phyloP scores from a whole-genome alignment of 2,113 vertebrate species.

The Benitochromis conjunctus region DNA sequence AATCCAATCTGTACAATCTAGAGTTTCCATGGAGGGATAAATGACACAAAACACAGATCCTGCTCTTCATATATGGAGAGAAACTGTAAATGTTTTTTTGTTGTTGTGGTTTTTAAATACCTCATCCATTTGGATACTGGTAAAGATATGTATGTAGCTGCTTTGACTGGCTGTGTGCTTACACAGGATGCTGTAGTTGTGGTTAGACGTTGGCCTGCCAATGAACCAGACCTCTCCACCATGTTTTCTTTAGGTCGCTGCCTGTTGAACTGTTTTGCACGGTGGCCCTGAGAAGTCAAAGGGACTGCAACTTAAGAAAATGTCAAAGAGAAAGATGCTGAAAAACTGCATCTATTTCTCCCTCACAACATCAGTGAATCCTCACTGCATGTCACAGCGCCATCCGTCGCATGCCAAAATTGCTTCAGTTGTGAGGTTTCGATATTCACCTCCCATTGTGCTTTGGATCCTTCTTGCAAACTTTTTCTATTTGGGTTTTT shows the following conservation, averaged over 20 bases:
- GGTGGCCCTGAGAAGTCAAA: background rate
- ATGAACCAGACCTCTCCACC: background rate
- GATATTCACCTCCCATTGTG: background rate
- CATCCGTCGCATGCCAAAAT: background rate
- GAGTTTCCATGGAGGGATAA: background rate
- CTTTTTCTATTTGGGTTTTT: background rate
- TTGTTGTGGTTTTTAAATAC: background rate
- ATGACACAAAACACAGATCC: background rate
- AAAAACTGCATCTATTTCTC: rapidly evolving
- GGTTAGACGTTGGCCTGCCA: too few relatives aligned
- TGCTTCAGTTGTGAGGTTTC: background rate
- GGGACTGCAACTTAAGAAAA: background rate
- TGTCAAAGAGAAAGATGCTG: background rate
- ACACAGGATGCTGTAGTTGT: background rate
- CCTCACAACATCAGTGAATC: background rate
- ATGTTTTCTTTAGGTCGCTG: background rate
- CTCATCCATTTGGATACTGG: background rate
- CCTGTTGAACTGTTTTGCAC: background rate
- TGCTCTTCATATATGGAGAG: background rate
- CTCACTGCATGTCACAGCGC: background rate
- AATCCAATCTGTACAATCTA: background rate
- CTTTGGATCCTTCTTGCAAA: background rate
- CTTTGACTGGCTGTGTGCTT: background rate
- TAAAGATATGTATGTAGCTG: background rate
- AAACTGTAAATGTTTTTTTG: background rate